Evolutionary conservation across 2,797 vertebrate genomes (phyloP).

Genomic region (Mus spretus): DNA sequence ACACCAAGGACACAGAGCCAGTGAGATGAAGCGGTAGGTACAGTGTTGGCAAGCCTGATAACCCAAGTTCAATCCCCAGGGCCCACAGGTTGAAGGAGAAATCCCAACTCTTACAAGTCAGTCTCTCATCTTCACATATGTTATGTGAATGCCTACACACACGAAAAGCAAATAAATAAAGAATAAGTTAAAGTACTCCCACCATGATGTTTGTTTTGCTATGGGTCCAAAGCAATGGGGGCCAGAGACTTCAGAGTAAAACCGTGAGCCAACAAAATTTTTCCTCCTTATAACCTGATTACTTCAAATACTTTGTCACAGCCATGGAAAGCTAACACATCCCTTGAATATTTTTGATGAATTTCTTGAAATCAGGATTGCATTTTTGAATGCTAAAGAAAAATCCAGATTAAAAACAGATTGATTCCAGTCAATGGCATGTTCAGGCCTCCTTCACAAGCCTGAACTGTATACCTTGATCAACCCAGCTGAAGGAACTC

Average conservation of each 20-base stretch:
- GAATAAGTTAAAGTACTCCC: no score
- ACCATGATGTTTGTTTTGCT: not conserved
- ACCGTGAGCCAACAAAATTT: not conserved
- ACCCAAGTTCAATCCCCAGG: not conserved
- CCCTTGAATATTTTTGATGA: not conserved
- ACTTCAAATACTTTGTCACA: not conserved
- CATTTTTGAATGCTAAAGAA: not conserved
- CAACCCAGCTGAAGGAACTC: fast-evolving
- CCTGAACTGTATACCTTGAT: not conserved
- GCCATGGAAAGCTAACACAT: not conserved
- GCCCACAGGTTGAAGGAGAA: not conserved
- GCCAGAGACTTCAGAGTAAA: not conserved
- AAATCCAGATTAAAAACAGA: not conserved
- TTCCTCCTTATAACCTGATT: not conserved
- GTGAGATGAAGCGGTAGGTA: fast-evolving
- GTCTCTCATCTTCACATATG: not conserved
- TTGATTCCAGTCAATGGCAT: not conserved
- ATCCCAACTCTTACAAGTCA: not conserved
- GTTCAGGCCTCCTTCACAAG: not conserved
- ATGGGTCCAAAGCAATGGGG: not conserved
- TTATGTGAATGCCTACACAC: not conserved
- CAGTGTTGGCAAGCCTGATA: not conserved
- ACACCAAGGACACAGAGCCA: not conserved
- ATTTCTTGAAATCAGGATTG: not conserved
- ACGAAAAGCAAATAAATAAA: not conserved